Base-by-base conservation (phyloP, 2,797 vertebrate species). In the Manis pentadactyla region DNA sequence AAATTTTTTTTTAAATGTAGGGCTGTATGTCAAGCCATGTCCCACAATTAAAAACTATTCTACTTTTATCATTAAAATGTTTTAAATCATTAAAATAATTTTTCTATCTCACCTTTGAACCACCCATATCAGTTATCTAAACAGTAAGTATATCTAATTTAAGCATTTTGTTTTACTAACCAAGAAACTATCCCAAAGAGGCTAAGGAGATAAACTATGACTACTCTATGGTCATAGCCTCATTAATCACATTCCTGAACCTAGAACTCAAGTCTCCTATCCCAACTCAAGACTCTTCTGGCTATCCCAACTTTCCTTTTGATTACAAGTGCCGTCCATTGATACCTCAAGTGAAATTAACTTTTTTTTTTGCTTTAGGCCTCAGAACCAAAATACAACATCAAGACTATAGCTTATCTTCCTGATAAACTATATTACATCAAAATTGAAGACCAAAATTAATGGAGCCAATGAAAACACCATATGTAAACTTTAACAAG, bases 81-180 rank as follows among this genome's bases (percentile, higher is more conserved):
- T 94, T n/a, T 90, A 15, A 37, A 42, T 66, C 61, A 77, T 53
- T 68, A 34, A 94, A 88, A 84, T 51, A 77, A 79, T 63, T 83
- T 69, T 84, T 66, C 39, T 77, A 68, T 83, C 42, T 46, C 81
- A 93, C 21, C 51, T 74, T 53, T 3, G 31, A 91, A 55, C 37
- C 23, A 87, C 21, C 8, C 23, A 14, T 37, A 39, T 34, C 63
- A 77, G 69, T 68, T 87, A 51, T 81, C 75, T 75, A 74, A 75
- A 81, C 7, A 68, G 39, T 88, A 84, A 89, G 57, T 10, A 4
- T 42, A 93, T 63, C 49, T 34, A 64, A 66, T n/a, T 94, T 59
- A 68, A 68, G 39, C 29, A 86, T 51, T 90, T 83, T 93, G 71
- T 78, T 93, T 90, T 75, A 90, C 23, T 87, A 10, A 66, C 25